Percentiles rank a stretch among this genome's conserved stretches.
Evolutionary conservation across 2,888 invertebrate genomes (phyloP).

Genomic region (Leistus spinibarbis): DNA sequence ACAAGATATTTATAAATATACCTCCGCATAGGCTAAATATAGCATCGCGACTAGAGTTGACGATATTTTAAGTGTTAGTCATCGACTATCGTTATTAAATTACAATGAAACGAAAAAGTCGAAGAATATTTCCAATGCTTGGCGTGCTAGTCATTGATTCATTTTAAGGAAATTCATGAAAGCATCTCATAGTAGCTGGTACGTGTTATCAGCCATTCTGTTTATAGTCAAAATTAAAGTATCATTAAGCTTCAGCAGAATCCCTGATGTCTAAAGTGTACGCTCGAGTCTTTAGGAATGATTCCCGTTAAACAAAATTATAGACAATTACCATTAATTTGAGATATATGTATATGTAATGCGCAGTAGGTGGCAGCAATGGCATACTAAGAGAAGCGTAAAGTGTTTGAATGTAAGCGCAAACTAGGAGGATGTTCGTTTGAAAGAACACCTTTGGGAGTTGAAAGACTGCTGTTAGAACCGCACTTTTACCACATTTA

Average conservation of each 20-base stretch:
- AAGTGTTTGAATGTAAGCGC: background rate
- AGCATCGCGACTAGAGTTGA: no score
- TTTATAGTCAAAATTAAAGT: background rate
- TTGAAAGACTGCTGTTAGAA: slow-evolving; percentile 3
- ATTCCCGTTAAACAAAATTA: background rate
- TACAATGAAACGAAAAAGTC: no score
- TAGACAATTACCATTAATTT: background rate
- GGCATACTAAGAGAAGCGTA: background rate
- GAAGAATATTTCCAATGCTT: no score
- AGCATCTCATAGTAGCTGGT: no score
- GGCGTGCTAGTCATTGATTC: no score
- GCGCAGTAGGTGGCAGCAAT: background rate
- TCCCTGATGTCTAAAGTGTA: no score
- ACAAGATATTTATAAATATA: no score
- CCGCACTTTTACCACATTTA: slow-evolving; percentile 30
- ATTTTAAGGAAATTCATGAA: no score
- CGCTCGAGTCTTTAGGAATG: background rate
- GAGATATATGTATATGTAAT: background rate
- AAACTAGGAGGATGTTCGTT: slow-evolving; percentile 10
- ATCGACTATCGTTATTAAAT: no score
- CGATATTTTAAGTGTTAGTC: no score
- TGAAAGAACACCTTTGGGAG: slow-evolving; percentile 8
- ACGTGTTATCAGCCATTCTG: no score
- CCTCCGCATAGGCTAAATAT: no score
- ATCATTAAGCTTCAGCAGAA: background rate